Percentiles rank a stretch among this genome's conserved stretches.
Conservation (phyloP, 2,888 invertebrate species). For the Ecdyonurus torrentis region DNA sequence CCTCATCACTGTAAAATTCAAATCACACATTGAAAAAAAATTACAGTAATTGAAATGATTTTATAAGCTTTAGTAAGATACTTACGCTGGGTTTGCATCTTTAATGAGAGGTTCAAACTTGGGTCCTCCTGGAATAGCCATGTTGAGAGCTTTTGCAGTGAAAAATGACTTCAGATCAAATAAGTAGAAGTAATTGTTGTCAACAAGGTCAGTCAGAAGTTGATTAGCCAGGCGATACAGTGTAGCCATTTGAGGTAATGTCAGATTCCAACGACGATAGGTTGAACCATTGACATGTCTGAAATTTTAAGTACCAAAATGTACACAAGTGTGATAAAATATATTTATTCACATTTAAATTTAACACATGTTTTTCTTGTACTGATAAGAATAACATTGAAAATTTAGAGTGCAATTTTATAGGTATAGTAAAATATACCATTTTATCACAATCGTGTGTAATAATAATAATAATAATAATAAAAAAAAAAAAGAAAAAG, state of each 20-base stretch:
- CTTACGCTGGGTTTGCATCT: constrained; percentile 84
- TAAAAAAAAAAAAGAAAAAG: no score
- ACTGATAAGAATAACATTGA: neutral
- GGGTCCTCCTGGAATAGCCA: constrained; percentile 99
- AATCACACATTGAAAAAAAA: constrained; percentile 6
- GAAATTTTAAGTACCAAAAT: constrained; percentile 11
- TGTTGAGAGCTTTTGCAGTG: constrained; percentile 97
- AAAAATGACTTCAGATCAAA: constrained; percentile 99
- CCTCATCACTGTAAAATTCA: constrained; percentile 64
- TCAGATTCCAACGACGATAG: constrained; percentile 91
- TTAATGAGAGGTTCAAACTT: constrained; percentile 99
- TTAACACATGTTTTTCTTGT: neutral
- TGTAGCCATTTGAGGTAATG: constrained; percentile 94
- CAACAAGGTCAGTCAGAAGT: constrained; percentile 90
- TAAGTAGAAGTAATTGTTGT: constrained; percentile 96
- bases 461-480: no score
- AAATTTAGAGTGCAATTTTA: no score
- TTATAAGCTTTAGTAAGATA: constrained; percentile 8
- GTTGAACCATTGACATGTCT: constrained; percentile 90
- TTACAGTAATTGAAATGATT: neutral
- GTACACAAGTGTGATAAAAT: no score
- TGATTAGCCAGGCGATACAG: constrained; percentile 96
- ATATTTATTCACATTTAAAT: neutral
- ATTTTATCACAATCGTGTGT: no score
- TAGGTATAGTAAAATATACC: no score